A percentile compares a stretch with the other conserved stretches of the same genome.
Evolutionary conservation across 1,140 invertebrate species (phyloP).

Genomic region (Acyrthosiphon pisum): DNA sequence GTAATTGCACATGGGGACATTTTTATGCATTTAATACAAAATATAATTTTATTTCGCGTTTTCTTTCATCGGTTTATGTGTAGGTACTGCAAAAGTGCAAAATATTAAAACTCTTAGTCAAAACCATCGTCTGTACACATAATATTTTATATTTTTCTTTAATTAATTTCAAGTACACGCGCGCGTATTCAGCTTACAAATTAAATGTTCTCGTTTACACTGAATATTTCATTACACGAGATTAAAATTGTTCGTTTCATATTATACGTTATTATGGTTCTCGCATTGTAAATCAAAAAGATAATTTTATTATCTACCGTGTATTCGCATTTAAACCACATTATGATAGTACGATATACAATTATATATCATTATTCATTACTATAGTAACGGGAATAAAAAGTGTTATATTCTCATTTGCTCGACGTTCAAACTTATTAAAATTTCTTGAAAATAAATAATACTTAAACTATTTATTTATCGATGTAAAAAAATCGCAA

Average conservation of each 20-base stretch:
- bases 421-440: background rate
- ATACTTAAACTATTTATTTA: background rate
- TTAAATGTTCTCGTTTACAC: background rate
- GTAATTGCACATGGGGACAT: background rate
- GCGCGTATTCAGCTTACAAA: background rate
- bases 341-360: background rate
- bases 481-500: background rate
- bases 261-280: background rate
- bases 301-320: background rate
- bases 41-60: background rate
- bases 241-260: background rate
- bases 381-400: background rate
- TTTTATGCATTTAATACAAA: background rate
- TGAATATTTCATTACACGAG: background rate
- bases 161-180: background rate
- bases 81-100: background rate
- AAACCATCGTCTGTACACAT: background rate
- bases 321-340: background rate
- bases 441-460: background rate
- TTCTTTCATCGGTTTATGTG: background rate
- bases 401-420: background rate
- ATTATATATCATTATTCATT: too few relatives aligned
- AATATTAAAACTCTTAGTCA: background rate
- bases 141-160: slow-evolving; percentile 12
- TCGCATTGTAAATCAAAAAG: background rate